A percentile compares a stretch with the other conserved stretches of the same genome.
Conservation (phyloP, 2,888 invertebrate species). For the Sinodicranocentrus sp. region DNA sequence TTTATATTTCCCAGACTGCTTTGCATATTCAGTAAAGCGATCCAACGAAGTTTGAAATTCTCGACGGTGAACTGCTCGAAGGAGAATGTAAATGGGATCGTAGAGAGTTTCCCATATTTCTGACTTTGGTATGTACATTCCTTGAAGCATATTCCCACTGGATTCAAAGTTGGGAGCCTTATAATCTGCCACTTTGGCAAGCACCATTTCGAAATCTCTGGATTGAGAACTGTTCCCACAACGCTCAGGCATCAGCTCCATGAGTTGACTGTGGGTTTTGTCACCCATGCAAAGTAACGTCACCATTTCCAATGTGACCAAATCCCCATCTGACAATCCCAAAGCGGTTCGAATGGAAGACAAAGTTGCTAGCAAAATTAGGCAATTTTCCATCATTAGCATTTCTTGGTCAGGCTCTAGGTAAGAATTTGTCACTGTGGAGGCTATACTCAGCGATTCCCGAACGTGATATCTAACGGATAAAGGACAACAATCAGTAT, state of each 20-base stretch:
- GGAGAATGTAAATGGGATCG: conserved; percentile 94
- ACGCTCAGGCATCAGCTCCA: conserved; percentile 97
- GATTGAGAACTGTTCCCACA: conserved; percentile 92
- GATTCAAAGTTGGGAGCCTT: conserved; percentile 93
- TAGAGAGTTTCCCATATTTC: conserved; percentile 95
- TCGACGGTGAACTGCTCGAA: conserved; percentile 93
- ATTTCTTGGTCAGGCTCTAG: conserved; percentile 90
- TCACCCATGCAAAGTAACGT: conserved; percentile 95
- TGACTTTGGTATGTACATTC: conserved; percentile 89
- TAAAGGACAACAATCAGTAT: too few species aligned
- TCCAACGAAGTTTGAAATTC: conserved; percentile 98
- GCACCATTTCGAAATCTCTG: conserved; percentile 89
- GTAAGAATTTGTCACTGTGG: conserved; percentile 82
- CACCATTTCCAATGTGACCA: conserved; percentile 93
- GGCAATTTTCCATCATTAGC: conserved; percentile 93
- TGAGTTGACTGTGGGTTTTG: conserved; percentile 96
- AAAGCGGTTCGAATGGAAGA: conserved; percentile 93
- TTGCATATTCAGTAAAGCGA: conserved; percentile 89
- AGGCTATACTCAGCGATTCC: conserved; percentile 87
- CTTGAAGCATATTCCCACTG: conserved; percentile 87
- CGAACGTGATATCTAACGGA: conserved; percentile 85
- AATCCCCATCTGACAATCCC: conserved; percentile 83
- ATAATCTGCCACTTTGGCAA: conserved; percentile 91
- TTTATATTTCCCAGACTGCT: conserved; percentile 82
- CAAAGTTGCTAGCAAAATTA: conserved; percentile 93